A percentile compares a stretch with the other conserved stretches of the same genome.
These are phyloP conservation scores for Sphaeramia orbicularis DNA, from an alignment of 2,797 vertebrate genomes.

Conservation along the genomic window DNA sequence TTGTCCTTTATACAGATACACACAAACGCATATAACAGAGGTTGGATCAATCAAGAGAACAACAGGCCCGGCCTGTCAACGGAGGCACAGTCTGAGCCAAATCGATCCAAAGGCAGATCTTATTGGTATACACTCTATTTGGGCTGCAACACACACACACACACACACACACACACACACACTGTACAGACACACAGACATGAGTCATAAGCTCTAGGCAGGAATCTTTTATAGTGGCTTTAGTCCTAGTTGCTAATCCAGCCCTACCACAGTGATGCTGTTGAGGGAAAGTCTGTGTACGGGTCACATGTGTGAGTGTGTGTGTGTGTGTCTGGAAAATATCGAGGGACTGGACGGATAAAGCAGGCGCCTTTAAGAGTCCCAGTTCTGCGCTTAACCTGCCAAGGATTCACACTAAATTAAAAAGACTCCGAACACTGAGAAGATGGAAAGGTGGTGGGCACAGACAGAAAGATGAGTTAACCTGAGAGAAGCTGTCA, in stretches of 20 bases:
- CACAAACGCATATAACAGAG: constrained; percentile 54
- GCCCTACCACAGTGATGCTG: constrained; percentile 39
- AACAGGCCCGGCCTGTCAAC: constrained; percentile 69
- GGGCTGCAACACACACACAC: constrained; percentile 45
- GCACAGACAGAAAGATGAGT: constrained; percentile 8
- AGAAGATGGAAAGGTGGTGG: constrained; percentile 22
- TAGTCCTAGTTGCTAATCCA: constrained; percentile 49
- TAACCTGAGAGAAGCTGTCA: constrained; percentile 28
- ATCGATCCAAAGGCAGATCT: constrained; percentile 70
- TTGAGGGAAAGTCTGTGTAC: constrained; percentile 27
- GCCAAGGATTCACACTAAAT: constrained; percentile 55
- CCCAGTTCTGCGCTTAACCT: constrained; percentile 58
- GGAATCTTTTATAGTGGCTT: constrained; percentile 61
- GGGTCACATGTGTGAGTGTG: constrained; percentile 4
- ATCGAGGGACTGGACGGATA: constrained; percentile 48
- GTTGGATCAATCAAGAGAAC: constrained; percentile 75
- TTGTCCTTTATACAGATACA: constrained; percentile 29
- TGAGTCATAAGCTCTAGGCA: constrained; percentile 60
- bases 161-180: constrained; percentile 28
- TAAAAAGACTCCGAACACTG: constrained; percentile 32
- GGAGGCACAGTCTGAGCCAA: constrained; percentile 70
- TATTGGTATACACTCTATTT: constrained; percentile 72
- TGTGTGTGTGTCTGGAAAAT: constrained; percentile 38
- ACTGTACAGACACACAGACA: constrained; percentile 37
- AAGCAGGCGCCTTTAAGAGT: constrained; percentile 48